Conservation (phyloP, 2,888 invertebrate genomes). For the Clivina fossor region DNA sequence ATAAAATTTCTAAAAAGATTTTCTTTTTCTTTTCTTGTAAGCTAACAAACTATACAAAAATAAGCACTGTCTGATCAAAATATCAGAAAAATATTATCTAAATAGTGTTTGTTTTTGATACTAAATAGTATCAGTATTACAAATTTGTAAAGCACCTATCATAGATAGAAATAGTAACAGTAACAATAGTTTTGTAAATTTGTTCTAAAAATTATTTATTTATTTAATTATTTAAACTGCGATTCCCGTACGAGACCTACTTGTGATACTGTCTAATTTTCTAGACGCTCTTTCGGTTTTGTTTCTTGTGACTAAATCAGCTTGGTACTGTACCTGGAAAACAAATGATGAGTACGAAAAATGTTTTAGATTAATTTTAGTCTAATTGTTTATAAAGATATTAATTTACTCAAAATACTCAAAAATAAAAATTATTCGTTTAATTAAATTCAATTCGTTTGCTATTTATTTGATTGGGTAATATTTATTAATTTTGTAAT, state of each 20-base stretch:
- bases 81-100: slow-evolving; percentile 16
- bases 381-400: too few relatives aligned
- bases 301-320: slow-evolving; percentile 23
- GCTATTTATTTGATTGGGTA: too few relatives aligned
- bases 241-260: slow-evolving; percentile 20
- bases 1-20: slow-evolving; percentile 30
- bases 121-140: slow-evolving; percentile 19
- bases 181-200: slow-evolving; percentile 6
- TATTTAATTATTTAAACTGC: slow-evolving; percentile 20
- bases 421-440: too few relatives aligned
- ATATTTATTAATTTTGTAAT: too few relatives aligned
- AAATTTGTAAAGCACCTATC: slow-evolving; percentile 17
- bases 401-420: too few relatives aligned
- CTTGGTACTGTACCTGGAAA: slow-evolving; percentile 25
- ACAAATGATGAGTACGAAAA: too few relatives aligned
- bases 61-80: slow-evolving; percentile 22
- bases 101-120: slow-evolving; percentile 7
- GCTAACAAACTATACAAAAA: slow-evolving; percentile 31
- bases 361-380: too few relatives aligned
- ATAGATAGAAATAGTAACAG: slow-evolving; percentile 14
- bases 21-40: too few relatives aligned
- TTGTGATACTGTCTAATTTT: slow-evolving; percentile 24
- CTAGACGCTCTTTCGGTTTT: slow-evolving; percentile 27
- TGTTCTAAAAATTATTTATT: neutral
- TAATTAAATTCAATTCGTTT: too few relatives aligned